A percentile compares a stretch with the other conserved stretches of the same genome.
These are phyloP conservation scores for Aleadryas rufinucha DNA, from an alignment of 2,113 vertebrate genomes.

Conservation along the genomic window DNA sequence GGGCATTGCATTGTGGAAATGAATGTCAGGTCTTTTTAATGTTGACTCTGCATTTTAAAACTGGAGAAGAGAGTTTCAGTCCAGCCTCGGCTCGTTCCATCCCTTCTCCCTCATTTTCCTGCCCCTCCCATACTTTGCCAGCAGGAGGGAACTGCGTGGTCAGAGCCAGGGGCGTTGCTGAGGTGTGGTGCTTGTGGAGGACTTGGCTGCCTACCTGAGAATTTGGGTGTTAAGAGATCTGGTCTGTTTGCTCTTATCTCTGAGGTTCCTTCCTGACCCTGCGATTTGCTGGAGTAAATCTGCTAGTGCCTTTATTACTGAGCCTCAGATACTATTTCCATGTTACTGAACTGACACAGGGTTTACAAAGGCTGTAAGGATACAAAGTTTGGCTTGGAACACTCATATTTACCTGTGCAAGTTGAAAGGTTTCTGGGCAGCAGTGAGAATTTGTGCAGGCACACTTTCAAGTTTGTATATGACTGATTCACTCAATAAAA, in stretches of 20 bases:
- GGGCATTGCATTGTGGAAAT: not conserved
- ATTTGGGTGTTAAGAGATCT: not conserved
- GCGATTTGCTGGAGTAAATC: not conserved
- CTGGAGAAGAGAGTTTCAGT: not conserved
- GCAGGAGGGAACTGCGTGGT: not conserved
- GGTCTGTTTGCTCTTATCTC: not conserved
- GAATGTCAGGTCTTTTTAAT: not conserved
- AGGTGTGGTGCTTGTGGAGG: not conserved
- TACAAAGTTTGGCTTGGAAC: not conserved
- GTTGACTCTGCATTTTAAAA: not conserved
- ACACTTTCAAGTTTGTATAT: not conserved
- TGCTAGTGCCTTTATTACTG: not conserved
- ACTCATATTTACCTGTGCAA: not conserved
- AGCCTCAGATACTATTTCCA: not conserved
- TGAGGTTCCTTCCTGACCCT: not conserved
- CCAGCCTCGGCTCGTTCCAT: not conserved
- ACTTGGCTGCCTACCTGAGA: not conserved
- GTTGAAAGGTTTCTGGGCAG: not conserved
- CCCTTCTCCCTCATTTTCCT: not conserved
- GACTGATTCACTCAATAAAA: constrained; percentile 13
- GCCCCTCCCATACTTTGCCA: not conserved
- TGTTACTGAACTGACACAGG: not conserved
- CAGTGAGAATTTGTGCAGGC: not conserved
- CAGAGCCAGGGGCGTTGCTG: not conserved
- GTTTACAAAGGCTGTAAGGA: not conserved